Base-by-base conservation (phyloP, 2,113 vertebrate genomes). In the Percina caprodes region DNA sequence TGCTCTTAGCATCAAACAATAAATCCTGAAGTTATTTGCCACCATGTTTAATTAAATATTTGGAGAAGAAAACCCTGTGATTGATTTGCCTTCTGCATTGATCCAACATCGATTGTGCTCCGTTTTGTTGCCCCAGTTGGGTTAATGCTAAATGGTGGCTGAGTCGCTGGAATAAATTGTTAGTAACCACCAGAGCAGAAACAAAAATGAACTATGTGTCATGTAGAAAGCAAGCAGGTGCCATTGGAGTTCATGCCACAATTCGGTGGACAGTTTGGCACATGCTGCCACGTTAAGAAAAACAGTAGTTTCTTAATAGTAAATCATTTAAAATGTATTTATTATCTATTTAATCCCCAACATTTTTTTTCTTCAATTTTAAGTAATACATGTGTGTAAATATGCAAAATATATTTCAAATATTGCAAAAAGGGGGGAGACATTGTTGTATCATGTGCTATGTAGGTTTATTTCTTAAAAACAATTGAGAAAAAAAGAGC, bases 31-130 rank as follows among this genome's bases (percentile, higher is more conserved):
- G 95, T 96, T 96, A 96, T 96, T 96, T 95, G 94, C 95, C 94
- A 97, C 92, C 93, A 90, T 96, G 95, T 96, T 97, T 97, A 97
- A 97, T 96, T 96, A 97, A 97, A 96, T 97, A 97, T 97, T 97
- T 96, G 92, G 90, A 94, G 95, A 97, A 97, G 96, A 96, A 96
- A 97, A 96, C 95, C 95, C 91, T 86, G 90, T 95, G 96, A 97
- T 97, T 97, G 96, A 97, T 96, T 97, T 75, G 89, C 94, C 94
- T 95, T 90, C 92, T 24, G 68, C 91, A 96, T 97, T 94, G 96
- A 97, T 96, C 95, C 88, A 82, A 26, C 94, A 97, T 97, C 73
- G 96, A 99, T 96, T 93, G 85, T 72, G 91, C 77, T 60, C 88
- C 84, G 84, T 94, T 88, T 92, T 89, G 94, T 95, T 93, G 93